Evolutionary conservation across 2,113 vertebrate genomes (phyloP), one percentile per base, ranked within the genome.

Genomic region (Takifugu bimaculatus): DNA sequence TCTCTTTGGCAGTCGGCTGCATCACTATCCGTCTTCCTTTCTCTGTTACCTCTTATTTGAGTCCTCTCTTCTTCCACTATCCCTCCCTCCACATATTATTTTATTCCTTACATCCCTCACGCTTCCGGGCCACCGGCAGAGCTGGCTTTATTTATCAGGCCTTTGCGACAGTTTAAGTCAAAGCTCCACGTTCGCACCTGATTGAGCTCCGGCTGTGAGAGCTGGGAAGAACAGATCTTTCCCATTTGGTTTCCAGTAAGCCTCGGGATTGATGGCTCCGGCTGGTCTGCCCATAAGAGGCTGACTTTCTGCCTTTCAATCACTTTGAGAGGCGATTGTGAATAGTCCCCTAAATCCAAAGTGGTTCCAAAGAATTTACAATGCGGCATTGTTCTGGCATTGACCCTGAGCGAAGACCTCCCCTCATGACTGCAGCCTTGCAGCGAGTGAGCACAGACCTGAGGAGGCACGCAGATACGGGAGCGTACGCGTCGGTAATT

Each of bases 241-340:
- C 76, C 62, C 61, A 61, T 61, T 63, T 72, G 84, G 79, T 86
- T 86, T 80, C 85, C 85, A 80, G 81, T 88, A 86, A 85, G 83
- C 88, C 74, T 80, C 54, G 72, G 68, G 67, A 83, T 67, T 81
- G 81, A 83, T 77, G 72, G 70, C 26, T 42, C 6, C 20, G 73
- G 69, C 79, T 57, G 73, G 60, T 57, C 65, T 82, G 81, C 78
- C 78, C 77, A 78, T 75, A 79, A 72, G 63, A 65, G 72, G 58
- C 79, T 59, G 70, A 63, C 75, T 66, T 64, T 61, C 71, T 49
- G 44, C 47, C 65, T 72, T 70, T 83, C 84, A 85, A 84, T 89
- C 80, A 82, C 75, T 71, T 28, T 5, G 29, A 63, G 55, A 72
- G 55, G 57, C 58, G 12, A 55, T 67, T 66, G 42, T 67, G 70